Percentiles rank a stretch among this genome's conserved stretches.
Evolutionary conservation across 2,113 vertebrate genomes (phyloP).

Genomic region (Pterocles orientalis): DNA sequence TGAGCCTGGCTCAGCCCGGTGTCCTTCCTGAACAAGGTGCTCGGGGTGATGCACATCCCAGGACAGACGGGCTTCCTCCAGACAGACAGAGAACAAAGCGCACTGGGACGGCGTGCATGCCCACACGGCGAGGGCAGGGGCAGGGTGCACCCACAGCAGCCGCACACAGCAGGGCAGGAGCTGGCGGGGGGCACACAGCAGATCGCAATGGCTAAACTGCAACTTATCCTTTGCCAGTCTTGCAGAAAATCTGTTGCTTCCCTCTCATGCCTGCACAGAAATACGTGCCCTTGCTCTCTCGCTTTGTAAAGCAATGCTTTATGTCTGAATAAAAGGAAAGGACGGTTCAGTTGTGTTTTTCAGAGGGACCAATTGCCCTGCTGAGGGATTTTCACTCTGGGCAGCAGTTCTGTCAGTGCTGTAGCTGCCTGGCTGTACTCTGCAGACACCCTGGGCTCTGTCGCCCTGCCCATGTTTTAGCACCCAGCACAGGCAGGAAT

Average conservation of each 20-base stretch:
- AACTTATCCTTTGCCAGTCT: neutral
- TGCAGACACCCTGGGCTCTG: neutral
- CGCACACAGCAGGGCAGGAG: neutral
- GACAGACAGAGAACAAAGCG: neutral
- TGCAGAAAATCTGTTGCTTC: neutral
- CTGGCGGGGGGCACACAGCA: neutral
- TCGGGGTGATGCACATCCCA: rapidly evolving
- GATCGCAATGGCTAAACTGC: neutral
- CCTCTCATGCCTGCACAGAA: neutral
- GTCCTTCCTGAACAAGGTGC: neutral
- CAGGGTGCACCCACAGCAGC: neutral
- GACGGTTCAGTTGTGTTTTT: neutral
- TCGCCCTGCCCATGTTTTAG: neutral
- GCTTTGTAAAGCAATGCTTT: neutral
- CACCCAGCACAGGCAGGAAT: neutral
- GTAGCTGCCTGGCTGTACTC: neutral
- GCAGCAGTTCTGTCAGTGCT: neutral
- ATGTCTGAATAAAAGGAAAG: neutral
- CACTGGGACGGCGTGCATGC: rapidly evolving
- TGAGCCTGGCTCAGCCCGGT: neutral
- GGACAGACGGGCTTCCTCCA: neutral
- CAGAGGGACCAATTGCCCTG: neutral
- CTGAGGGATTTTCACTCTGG: neutral
- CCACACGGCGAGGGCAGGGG: neutral
- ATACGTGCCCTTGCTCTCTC: neutral